Evolutionary conservation across 2,888 invertebrate genomes (phyloP), one percentile per base, ranked within the genome.

Genomic region (Trichogramma evanescens): DNA sequence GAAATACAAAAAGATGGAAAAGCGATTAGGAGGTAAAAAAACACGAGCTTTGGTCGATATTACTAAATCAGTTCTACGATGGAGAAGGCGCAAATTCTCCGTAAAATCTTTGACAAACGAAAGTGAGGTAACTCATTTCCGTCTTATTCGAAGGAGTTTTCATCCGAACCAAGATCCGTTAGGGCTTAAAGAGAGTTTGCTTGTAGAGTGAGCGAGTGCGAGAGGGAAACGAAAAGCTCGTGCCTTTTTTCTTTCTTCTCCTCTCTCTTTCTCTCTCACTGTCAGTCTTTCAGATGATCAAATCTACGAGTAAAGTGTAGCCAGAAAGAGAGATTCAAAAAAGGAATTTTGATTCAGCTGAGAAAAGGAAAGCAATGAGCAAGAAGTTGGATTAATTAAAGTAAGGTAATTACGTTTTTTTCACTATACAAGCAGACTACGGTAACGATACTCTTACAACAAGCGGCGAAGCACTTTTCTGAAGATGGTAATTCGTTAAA

Each of bases 101-200:
- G 69, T 70, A 66, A 72, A 73, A 72, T 72, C 72, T 73, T 72
- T 66, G 63, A 68, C 68, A 72, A 72, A 71, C 71, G 72, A 68
- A 68, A 69, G 69, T 67, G 65, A 71, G 70, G 68, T 70, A 70
- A 70, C 72, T 72, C 72, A 72, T 72, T 74, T 72, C 69, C 71
- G 71, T 72, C 71, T 72, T 67, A 68, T 70, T 70, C 67, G 61
- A 64, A 65, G 67, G 61, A 63, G 62, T 65, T 58, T 64, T 51
- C 59, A 42, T 38, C 42, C 6, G 26, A 13, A 39, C 39, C 39
- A 39, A 13, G 42, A 52, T 43, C 13, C 45, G 50, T 55, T 51
- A 46, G 41, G 41, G 50, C n/a, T 26, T 26, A 56, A 48, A 46
- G 49, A 13, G 39, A 43, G 50, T 41, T 43, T n/a, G 66, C 53